A percentile compares a stretch with the other conserved stretches of the same genome.
Conservation (phyloP, 2,113 vertebrate genomes). For the Aramus guarauna region DNA sequence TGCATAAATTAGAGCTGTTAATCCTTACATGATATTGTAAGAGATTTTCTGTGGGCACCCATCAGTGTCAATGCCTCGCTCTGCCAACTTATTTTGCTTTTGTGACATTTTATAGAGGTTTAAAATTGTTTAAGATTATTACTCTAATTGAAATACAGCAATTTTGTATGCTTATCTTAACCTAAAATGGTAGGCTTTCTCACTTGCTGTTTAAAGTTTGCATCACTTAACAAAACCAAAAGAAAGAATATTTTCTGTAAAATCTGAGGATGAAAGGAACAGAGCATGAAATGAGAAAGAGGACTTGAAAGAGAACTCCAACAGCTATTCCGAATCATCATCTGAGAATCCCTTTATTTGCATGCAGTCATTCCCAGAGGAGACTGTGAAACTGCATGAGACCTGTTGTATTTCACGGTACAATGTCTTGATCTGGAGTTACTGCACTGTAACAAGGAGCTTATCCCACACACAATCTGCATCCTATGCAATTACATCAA, state of each 20-base stretch:
- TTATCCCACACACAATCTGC: slow-evolving; percentile 51
- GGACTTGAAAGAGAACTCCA: slow-evolving; percentile 55
- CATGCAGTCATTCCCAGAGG: slow-evolving; percentile 47
- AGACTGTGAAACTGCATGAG: slow-evolving; percentile 10
- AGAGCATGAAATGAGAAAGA: slow-evolving; percentile 58
- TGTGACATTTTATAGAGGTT: slow-evolving; percentile 53
- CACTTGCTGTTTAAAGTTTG: slow-evolving; percentile 24
- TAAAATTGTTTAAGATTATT: slow-evolving; percentile 58
- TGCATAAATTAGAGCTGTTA: slow-evolving; percentile 58
- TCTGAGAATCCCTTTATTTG: slow-evolving; percentile 24
- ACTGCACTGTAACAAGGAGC: neutral
- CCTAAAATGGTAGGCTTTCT: slow-evolving; percentile 11
- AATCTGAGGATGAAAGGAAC: slow-evolving; percentile 57
- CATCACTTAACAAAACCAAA: slow-evolving; percentile 12
- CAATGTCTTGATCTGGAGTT: slow-evolving; percentile 15
- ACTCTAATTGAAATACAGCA: slow-evolving; percentile 43
- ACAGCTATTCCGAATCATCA: neutral
- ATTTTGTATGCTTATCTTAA: slow-evolving; percentile 38
- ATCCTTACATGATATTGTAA: slow-evolving; percentile 50
- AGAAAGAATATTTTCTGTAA: slow-evolving; percentile 40
- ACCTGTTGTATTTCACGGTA: slow-evolving; percentile 31
- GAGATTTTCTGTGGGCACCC: slow-evolving; percentile 48
- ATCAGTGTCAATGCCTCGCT: slow-evolving; percentile 36
- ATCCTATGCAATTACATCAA: slow-evolving; percentile 16
- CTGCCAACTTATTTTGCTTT: slow-evolving; percentile 46